phyloP scores from a whole-genome alignment of 2,113 vertebrate genomes.

The Crotalus viridis region DNA sequence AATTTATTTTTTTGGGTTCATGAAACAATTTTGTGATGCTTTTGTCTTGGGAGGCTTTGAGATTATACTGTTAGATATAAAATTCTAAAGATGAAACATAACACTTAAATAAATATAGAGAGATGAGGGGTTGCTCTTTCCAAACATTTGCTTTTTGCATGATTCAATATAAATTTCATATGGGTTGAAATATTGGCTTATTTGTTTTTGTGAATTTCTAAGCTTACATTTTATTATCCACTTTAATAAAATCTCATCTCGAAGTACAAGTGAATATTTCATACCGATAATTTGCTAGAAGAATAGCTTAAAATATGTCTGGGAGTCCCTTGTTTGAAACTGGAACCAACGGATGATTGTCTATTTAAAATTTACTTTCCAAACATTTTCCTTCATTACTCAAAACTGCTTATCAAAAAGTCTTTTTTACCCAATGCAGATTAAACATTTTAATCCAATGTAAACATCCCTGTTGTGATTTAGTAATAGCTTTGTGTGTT shows the following conservation, averaged over 20 bases:
- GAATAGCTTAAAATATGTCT: neutral
- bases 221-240: neutral
- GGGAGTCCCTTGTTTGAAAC: neutral
- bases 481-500: neutral
- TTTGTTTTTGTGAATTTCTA: neutral
- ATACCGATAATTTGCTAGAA: neutral
- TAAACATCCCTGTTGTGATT: neutral
- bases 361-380: neutral
- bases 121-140: neutral
- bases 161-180: neutral
- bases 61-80: neutral
- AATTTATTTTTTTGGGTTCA: slow-evolving; percentile 4
- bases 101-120: slow-evolving; percentile 10
- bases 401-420: neutral
- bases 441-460: neutral
- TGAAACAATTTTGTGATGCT: slow-evolving; percentile 2
- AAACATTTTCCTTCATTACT: neutral
- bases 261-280: neutral
- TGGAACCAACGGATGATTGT: neutral
- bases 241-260: neutral
- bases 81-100: neutral
- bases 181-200: accelerated
- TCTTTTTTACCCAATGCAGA: neutral
- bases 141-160: neutral
- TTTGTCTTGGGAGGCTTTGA: slow-evolving; percentile 7